Evolutionary conservation across 1,140 invertebrate species (phyloP).

Genomic region (Spodoptera litura): DNA sequence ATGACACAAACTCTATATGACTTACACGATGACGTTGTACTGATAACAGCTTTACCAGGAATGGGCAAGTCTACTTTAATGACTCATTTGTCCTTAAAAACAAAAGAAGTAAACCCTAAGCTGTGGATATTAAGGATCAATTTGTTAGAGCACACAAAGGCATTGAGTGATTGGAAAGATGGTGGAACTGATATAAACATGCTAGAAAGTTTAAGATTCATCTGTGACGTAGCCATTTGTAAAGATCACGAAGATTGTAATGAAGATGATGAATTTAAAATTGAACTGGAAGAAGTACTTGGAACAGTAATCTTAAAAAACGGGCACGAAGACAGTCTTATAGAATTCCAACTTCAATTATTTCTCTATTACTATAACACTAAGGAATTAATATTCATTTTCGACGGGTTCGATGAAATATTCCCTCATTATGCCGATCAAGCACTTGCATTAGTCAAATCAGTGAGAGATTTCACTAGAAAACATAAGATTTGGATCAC

Average conservation of each 20-base stretch:
- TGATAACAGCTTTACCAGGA: conserved; percentile 27
- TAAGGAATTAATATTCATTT: conserved; percentile 34
- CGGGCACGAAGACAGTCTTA: not conserved
- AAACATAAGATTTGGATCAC: conserved; percentile 22
- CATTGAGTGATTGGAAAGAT: conserved; percentile 21
- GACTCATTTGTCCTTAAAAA: conserved; percentile 36
- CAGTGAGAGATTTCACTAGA: not conserved
- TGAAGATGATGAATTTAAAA: not conserved
- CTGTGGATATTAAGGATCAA: conserved; percentile 46
- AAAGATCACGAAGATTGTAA: not conserved
- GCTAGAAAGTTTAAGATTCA: conserved; percentile 24
- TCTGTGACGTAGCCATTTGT: not conserved
- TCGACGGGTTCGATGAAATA: conserved; percentile 44
- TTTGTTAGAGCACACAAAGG: conserved; percentile 6
- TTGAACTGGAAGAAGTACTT: not conserved
- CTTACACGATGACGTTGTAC: conserved; percentile 5
- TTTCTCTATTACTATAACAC: conserved; percentile 36
- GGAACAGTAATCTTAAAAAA: not conserved
- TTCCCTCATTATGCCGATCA: not conserved
- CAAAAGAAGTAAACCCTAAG: conserved; percentile 18
- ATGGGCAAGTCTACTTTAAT: conserved; percentile 49
- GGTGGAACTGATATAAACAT: not conserved
- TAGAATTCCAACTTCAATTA: conserved; percentile 24
- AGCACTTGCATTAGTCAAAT: conserved; percentile 2
- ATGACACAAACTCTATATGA: conserved; percentile 4